phyloP scores from a whole-genome alignment of 2,888 invertebrate genomes.

The Dynastes hyllus region DNA sequence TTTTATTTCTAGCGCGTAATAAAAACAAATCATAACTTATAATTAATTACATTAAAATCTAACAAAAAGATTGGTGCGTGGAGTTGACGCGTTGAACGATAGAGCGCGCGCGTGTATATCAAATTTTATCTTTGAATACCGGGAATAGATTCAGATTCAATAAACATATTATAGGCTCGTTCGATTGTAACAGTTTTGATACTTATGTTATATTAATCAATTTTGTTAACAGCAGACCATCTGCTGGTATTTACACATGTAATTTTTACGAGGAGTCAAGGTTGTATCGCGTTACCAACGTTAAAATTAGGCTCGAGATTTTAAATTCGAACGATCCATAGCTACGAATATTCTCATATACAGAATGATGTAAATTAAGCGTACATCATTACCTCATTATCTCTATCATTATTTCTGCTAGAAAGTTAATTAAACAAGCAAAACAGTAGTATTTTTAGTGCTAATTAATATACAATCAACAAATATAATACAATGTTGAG shows the following conservation, averaged over 20 bases:
- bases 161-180: neutral
- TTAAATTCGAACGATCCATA: neutral
- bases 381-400: too few relatives aligned
- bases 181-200: conserved; percentile 12
- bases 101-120: conserved; percentile 1
- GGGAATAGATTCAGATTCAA: neutral
- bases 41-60: too few relatives aligned
- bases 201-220: conserved; percentile 15
- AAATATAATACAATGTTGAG: too few relatives aligned
- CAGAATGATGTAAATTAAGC: neutral
- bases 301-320: neutral
- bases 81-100: neutral
- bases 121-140: neutral
- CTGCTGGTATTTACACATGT: conserved; percentile 26
- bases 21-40: too few relatives aligned
- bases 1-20: too few relatives aligned
- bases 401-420: too few relatives aligned
- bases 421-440: too few relatives aligned
- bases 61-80: neutral
- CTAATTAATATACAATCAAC: too few relatives aligned
- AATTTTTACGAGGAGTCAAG: conserved; percentile 35
- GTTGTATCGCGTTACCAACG: conserved; percentile 5
- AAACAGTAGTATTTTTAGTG: too few relatives aligned
- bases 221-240: conserved; percentile 20
- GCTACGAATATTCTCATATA: neutral